Evolutionary conservation across 2,113 vertebrate genomes (phyloP).

Genomic region (Oryctolagus cuniculus): mOryCun1.1 NC_091443.1:54293501-54294000

Average conservation of each 20-base stretch:
- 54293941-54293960: neutral
- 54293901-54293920: constrained; percentile 79
- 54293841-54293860: neutral
- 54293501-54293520: constrained; percentile 82
- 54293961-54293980: neutral
- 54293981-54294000: neutral
- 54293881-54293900: constrained; percentile 64
- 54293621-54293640: constrained; percentile 81
- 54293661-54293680: constrained; percentile 59
- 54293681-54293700: constrained; percentile 60
- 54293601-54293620: constrained; percentile 83
- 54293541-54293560: constrained; percentile 66
- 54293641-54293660: constrained; percentile 81
- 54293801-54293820: constrained; percentile 67
- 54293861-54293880: constrained; percentile 76
- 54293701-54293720: constrained; percentile 47
- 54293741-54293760: constrained; percentile 66
- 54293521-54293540: constrained; percentile 73
- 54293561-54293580: constrained; percentile 71
- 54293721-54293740: constrained; percentile 70
- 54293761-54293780: constrained; percentile 81
- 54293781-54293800: constrained; percentile 83
- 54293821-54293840: constrained; percentile 41
- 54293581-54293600: constrained; percentile 80
- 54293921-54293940: constrained; percentile 35